Evolutionary conservation across 2,888 invertebrate species (phyloP).

Genomic region (Kryphioiulus occultus): DNA sequence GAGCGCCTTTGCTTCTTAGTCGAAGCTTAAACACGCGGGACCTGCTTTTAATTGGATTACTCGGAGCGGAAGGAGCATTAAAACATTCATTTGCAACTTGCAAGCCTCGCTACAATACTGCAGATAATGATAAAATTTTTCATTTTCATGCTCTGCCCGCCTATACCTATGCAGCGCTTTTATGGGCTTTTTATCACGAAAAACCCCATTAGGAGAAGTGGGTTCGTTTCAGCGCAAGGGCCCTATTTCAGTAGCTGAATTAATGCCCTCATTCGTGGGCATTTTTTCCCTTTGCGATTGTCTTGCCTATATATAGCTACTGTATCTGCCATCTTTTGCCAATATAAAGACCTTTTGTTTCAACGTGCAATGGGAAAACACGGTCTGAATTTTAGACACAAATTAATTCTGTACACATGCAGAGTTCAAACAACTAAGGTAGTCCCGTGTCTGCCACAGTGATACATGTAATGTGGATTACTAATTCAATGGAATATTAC

Average conservation of each 20-base stretch:
- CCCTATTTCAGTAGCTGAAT: slow-evolving; percentile 6
- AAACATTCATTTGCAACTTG: slow-evolving; percentile 3
- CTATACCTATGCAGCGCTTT: neutral
- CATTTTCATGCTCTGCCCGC: neutral
- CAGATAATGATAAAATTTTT: slow-evolving; percentile 6
- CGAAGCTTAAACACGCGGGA: neutral
- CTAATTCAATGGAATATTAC: no score
- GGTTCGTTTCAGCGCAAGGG: neutral
- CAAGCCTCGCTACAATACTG: neutral
- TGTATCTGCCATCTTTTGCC: neutral
- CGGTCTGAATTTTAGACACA: no score
- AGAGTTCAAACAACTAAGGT: no score
- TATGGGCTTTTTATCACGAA: slow-evolving; percentile 15
- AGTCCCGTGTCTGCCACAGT: no score
- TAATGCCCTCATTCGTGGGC: neutral
- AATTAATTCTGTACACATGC: no score
- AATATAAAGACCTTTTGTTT: neutral
- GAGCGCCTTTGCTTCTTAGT: neutral
- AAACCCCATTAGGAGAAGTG: neutral
- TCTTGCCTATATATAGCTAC: neutral
- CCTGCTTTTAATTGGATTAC: slow-evolving; percentile 38
- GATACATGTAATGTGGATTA: no score
- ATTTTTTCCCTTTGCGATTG: neutral
- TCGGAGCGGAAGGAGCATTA: neutral
- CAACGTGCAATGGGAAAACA: no score